Base-by-base conservation (phyloP, 2,888 invertebrate genomes). In the Allolobophora icterica region DNA sequence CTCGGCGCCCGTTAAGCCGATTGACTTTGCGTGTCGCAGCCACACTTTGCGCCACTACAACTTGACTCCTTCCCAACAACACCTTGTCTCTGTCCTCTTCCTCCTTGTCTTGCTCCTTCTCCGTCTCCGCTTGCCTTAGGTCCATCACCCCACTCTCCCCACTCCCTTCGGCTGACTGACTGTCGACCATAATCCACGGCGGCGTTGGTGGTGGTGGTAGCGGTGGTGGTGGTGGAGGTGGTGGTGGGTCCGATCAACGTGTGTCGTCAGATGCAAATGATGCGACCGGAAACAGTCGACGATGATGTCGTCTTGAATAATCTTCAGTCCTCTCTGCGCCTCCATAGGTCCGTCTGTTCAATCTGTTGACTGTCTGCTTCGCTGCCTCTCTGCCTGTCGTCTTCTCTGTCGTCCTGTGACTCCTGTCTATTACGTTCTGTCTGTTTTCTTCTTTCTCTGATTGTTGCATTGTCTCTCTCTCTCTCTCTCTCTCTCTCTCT, bases 1-100 rank as follows among this genome's bases (percentile, higher is more conserved):
- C 71, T 71, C n/a, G 71, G 6, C n/a, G 71, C 30, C 71, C 71
- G 71, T 71, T 71, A 71, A 71, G 71, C 71, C 71, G 71, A 71
- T 71, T 71, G 71, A 71, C 71, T 71, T 71, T 71, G 71, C 71
- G 71, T 71, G 71, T 71, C 71, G n/a, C 71, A 71, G n/a, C 71
- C 71, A n/a, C 71, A 71, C 71, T 71, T 71, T 71, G n/a, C n/a
- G 35, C 40, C 89, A 38, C 89, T 89, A 89, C 40, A 30, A 38
- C 40, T 40, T 89, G 34, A 38, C 40, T 33, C 90, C 40, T 45
- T 45, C 24, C n/a, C 52, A 34, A 13, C n/a, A 30, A 38, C 89
- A 38, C 17, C 89, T 35, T 40, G 24, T 40, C 38, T 38, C 89
- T 21, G 19, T 89, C 40, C 40, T n/a, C 30, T n/a, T n/a, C 24